These are phyloP conservation scores for Aspidiotus destructor DNA, from an alignment of 2,888 invertebrate genomes.

Conservation along the genomic window DNA sequence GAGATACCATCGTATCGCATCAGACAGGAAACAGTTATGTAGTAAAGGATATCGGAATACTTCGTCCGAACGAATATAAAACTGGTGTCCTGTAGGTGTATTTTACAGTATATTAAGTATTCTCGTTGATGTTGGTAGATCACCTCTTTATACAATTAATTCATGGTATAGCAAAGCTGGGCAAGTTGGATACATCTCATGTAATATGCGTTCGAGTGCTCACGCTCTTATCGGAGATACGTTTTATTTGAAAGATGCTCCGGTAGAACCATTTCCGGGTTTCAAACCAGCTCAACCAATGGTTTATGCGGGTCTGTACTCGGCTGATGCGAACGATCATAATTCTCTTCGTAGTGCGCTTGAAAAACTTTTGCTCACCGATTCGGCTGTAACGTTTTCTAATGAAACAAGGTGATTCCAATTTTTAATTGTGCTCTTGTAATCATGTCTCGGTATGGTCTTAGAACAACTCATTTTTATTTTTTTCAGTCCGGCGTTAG, in stretches of 20 bases:
- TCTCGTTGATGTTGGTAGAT: neutral
- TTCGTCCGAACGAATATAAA: constrained; percentile 64
- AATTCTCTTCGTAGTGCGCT: constrained; percentile 65
- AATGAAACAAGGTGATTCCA: constrained; percentile 64
- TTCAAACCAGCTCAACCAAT: constrained; percentile 64
- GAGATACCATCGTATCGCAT: constrained; percentile 62
- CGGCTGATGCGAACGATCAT: constrained; percentile 80
- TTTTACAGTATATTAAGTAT: constrained; percentile 14
- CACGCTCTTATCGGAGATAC: constrained; percentile 74
- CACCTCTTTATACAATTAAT: neutral
- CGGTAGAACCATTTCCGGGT: constrained; percentile 52
- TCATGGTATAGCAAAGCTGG: constrained; percentile 57
- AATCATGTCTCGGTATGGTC: no score
- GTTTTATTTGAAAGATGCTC: constrained; percentile 48
- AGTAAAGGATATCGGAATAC: constrained; percentile 65
- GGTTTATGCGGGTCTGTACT: constrained; percentile 84
- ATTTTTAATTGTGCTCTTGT: no score
- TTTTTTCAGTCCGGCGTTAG: constrained; percentile 63
- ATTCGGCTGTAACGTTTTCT: constrained; percentile 76
- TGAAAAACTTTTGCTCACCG: constrained; percentile 85
- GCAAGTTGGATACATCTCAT: constrained; percentile 83
- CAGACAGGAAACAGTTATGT: constrained; percentile 65
- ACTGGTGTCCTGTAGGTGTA: constrained; percentile 53
- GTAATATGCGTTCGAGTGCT: constrained; percentile 63
- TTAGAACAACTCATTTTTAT: no score